Conservation (phyloP, 2,888 invertebrate species). For the Nomada flava region DNA sequence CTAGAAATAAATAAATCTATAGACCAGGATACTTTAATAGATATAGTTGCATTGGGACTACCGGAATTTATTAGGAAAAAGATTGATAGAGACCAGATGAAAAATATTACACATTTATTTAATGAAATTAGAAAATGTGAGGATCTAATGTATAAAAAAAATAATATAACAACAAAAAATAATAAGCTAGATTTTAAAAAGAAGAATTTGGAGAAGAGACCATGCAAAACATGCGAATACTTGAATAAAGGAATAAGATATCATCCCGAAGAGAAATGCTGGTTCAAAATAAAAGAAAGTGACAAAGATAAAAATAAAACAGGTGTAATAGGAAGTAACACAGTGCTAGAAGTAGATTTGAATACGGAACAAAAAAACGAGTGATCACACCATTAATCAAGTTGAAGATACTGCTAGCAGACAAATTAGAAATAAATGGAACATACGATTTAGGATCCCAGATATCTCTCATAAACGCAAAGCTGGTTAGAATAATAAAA, state of each 20-base stretch:
- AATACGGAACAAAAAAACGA: slow-evolving; percentile 22
- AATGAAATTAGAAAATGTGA: slow-evolving; percentile 53
- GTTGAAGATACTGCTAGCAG: slow-evolving; percentile 53
- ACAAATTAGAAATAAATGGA: slow-evolving; percentile 48
- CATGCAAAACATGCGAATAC: slow-evolving; percentile 29
- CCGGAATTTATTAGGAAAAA: slow-evolving; percentile 68
- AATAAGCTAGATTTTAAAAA: not conserved
- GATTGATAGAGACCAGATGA: slow-evolving; percentile 61
- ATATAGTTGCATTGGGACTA: slow-evolving; percentile 63
- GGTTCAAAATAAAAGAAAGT: slow-evolving; percentile 15
- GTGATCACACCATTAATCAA: slow-evolving; percentile 67
- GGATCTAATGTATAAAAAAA: slow-evolving; percentile 44
- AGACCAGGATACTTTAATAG: slow-evolving; percentile 55
- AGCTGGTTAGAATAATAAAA: slow-evolving; percentile 52
- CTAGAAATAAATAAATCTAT: slow-evolving; percentile 66
- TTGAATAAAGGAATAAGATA: slow-evolving; percentile 1
- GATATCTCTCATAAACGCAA: slow-evolving; percentile 66
- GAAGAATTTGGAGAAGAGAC: slow-evolving; percentile 26
- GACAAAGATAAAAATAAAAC: slow-evolving; percentile 19
- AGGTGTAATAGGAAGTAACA: slow-evolving; percentile 50
- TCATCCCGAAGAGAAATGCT: slow-evolving; percentile 3
- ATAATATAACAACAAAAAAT: slow-evolving; percentile 22
- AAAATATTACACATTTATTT: slow-evolving; percentile 24
- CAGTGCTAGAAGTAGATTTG: not conserved
- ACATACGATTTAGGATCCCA: slow-evolving; percentile 65